phyloP scores from a whole-genome alignment of 2,797 vertebrate species.

The Eidolon dupreanum region DNA sequence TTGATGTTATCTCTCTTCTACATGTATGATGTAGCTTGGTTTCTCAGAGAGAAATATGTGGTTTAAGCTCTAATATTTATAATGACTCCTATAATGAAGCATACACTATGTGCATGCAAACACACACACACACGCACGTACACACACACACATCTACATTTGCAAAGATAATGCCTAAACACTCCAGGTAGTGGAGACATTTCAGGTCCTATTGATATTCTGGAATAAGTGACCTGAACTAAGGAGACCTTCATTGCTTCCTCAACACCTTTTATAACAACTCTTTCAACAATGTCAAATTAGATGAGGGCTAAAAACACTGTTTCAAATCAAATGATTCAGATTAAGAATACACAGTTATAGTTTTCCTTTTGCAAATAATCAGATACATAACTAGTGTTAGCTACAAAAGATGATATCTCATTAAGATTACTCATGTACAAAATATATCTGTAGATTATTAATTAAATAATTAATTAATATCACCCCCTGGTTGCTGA shows the following conservation, averaged over 20 bases:
- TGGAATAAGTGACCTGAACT: neutral
- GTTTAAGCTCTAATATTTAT: neutral
- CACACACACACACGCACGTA: neutral
- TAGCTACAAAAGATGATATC: neutral
- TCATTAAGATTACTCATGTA: neutral
- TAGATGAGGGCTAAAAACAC: constrained; percentile 8
- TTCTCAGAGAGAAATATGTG: neutral
- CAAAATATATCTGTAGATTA: neutral
- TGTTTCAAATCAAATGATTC: constrained; percentile 47
- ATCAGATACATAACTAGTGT: neutral
- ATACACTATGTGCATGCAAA: neutral
- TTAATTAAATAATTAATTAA: neutral
- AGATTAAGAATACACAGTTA: neutral
- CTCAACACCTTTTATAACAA: neutral
- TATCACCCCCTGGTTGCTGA: neutral
- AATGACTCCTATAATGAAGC: neutral
- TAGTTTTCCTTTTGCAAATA: constrained; percentile 37
- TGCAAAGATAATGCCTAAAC: constrained; percentile 39
- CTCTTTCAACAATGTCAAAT: constrained; percentile 17
- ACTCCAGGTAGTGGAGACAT: neutral
- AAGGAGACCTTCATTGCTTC: neutral
- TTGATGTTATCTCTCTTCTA: neutral
- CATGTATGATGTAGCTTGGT: neutral
- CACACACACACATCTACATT: neutral
- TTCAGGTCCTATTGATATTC: neutral